A percentile compares a stretch with the other conserved stretches of the same genome.
These are phyloP conservation scores for Meloidogyne hapla DNA, from an alignment of 1,140 invertebrate species.

Conservation along the genomic window DNA sequence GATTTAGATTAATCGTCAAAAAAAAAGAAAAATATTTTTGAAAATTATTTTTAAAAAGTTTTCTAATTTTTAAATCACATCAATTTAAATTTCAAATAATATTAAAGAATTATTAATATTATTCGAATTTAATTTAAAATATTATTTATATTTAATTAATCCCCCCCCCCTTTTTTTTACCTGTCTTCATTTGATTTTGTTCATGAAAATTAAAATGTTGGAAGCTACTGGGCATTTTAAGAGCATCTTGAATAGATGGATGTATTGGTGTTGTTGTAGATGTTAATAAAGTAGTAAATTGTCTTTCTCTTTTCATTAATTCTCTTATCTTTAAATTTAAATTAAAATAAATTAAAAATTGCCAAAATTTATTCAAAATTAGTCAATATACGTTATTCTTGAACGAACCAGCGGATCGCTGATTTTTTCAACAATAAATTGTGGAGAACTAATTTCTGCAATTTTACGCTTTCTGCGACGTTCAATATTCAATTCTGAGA, in stretches of 20 bases:
- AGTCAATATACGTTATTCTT: neutral
- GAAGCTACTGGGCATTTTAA: constrained; percentile 28
- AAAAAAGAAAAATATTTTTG: no score
- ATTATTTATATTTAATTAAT: no score
- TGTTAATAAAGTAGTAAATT: constrained; percentile 53
- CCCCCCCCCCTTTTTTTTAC: neutral
- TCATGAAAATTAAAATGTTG: constrained; percentile 44
- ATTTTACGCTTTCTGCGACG: constrained; percentile 54
- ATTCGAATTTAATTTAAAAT: neutral
- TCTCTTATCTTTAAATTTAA: constrained; percentile 27
- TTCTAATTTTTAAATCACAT: no score
- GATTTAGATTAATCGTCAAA: no score
- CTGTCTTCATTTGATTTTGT: constrained; percentile 41
- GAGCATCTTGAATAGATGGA: constrained; percentile 47
- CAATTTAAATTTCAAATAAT: no score
- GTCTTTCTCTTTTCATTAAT: constrained; percentile 49
- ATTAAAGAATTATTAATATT: no score
- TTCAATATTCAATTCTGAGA: constrained; percentile 61
- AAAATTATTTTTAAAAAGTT: no score
- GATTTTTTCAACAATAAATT: constrained; percentile 29
- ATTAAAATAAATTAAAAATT: no score
- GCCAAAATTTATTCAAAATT: neutral
- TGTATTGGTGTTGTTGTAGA: constrained; percentile 54
- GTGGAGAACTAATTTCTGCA: constrained; percentile 20
- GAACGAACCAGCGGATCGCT: constrained; percentile 42